Percentiles rank a stretch among this genome's conserved stretches.
These are phyloP conservation scores for Lithophane socia DNA, from an alignment of 2,888 invertebrate species.

Conservation along the genomic window DNA sequence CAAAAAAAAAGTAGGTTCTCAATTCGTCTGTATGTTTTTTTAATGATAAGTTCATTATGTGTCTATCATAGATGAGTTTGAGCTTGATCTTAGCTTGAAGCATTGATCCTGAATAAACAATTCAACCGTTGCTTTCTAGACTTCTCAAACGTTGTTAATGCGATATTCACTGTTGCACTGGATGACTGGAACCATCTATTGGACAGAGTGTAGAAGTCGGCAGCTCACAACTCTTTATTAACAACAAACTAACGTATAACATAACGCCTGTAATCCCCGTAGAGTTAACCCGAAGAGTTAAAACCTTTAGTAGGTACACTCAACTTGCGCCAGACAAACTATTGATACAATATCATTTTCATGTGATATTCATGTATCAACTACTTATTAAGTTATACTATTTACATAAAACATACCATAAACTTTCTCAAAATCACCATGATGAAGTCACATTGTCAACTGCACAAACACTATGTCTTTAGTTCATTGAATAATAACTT, in stretches of 20 bases:
- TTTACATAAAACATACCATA: slow-evolving; percentile 77
- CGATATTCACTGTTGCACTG: not conserved
- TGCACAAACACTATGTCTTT: slow-evolving; percentile 65
- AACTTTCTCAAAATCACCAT: slow-evolving; percentile 86
- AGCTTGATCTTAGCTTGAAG: not conserved
- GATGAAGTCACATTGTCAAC: slow-evolving; percentile 76
- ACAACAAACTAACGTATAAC: not conserved
- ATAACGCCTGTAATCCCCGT: too few species aligned
- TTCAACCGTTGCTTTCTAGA: not conserved
- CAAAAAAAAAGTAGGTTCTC: too few species aligned
- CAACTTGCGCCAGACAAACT: not conserved
- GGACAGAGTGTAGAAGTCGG: too few species aligned
- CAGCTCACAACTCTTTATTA: not conserved
- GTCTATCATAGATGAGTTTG: not conserved
- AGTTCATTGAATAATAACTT: slow-evolving; percentile 55
- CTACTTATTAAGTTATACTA: not conserved
- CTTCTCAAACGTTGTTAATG: not conserved
- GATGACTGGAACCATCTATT: not conserved
- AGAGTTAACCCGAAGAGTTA: too few species aligned
- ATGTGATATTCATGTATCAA: not conserved
- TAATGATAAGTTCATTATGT: not conserved
- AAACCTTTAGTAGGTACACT: too few species aligned
- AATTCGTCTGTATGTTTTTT: too few species aligned
- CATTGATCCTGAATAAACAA: not conserved
- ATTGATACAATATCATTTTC: not conserved